Conservation (phyloP, 2,113 vertebrate species). For the Spilogale gracilis region DNA sequence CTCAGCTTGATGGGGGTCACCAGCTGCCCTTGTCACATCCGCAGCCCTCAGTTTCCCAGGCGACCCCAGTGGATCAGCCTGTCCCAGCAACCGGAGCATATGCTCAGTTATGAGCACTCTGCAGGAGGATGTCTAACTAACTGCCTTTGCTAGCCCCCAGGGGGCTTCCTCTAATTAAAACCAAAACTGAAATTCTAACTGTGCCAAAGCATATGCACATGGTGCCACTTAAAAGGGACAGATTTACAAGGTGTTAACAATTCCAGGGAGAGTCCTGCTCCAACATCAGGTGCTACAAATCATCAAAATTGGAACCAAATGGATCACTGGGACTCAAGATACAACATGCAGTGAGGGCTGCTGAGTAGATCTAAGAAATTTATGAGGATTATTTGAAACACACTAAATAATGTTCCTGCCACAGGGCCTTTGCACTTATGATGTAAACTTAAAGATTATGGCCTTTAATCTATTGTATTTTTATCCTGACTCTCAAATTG, state of each 20-base stretch:
- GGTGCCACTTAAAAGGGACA: conserved; percentile 67
- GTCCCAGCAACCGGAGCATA: background rate
- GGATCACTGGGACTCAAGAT: conserved; percentile 22
- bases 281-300: conserved; percentile 74
- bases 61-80: background rate
- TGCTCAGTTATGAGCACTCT: background rate
- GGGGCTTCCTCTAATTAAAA: conserved; percentile 76
- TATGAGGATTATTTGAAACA: background rate
- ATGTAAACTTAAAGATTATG: background rate
- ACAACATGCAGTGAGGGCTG: background rate
- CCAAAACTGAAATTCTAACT: conserved; percentile 66
- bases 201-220: conserved; percentile 59
- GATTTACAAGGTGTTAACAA: conserved; percentile 81
- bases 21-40: background rate
- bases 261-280: conserved; percentile 51
- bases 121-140: background rate
- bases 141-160: conserved; percentile 2
- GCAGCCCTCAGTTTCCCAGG: background rate
- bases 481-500: background rate
- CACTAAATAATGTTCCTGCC: background rate
- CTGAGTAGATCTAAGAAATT: conserved; percentile 47
- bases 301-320: conserved; percentile 76
- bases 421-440: conserved; percentile 36
- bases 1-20: background rate
- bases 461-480: background rate